Evolutionary conservation across 2,797 vertebrate species (phyloP), one percentile per base, ranked within the genome.

Genomic region (Tympanoctomys barrerae): DNA sequence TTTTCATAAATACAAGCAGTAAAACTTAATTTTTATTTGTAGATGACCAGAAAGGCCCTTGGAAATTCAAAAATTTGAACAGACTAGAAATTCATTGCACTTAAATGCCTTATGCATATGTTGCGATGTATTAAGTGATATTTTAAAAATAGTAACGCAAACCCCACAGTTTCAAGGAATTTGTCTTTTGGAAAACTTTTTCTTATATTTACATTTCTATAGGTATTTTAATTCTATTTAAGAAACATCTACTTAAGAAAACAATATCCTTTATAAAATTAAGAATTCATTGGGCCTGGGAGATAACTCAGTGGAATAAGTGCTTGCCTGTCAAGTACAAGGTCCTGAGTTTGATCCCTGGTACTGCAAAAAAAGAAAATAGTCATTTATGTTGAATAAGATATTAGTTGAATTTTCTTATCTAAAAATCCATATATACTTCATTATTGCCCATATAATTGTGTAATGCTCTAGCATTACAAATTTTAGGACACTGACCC

Each of bases 11-110:
- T 66, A 71, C 9, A 79, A n/a, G 68, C 33, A 82, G 7, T 80
- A 70, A 79, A 93, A 94, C 61, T 87, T 90, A 90, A 66, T 90
- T 90, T 9, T 62, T 92, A 33, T 75, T 93, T 93, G 46, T 90
- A 92, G 59, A 78, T 68, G 26, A 90, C 11, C 42, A 62, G 36
- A 95, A 39, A 91, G 90, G 31, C 33, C 87, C 31, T 83, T 61
- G 28, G 57, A 95, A 90, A 89, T 88, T 73, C 22, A 86, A 70
- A 89, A 7, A 42, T 86, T 87, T 92, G 57, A 90, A 54, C 46
- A 90, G n/a, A 70, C 39, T 88, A 94, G 68, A 90, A 95, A 75
- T 79, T 7, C 78, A 36, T 95, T 95, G 18, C 82, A n/a, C 8
- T 14, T 92, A 66, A 87, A 13, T 70, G 33, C 82, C 61, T 73